Conservation (phyloP, 2,888 invertebrate species). For the Terebella lapidaria region DNA sequence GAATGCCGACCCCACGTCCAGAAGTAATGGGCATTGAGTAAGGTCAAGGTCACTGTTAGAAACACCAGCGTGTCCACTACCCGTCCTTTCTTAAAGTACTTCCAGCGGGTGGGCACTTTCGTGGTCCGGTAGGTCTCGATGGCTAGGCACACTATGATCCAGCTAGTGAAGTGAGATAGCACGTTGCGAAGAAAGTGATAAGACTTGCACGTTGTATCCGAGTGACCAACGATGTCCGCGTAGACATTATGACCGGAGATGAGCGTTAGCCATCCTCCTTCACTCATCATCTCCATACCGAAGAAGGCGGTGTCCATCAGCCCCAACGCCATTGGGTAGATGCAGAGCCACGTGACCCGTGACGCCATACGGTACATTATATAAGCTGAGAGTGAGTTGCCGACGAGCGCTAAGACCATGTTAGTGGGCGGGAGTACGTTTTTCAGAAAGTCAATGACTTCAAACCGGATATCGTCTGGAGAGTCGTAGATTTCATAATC, state of each 20-base stretch:
- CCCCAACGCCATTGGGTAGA: slow-evolving; percentile 34
- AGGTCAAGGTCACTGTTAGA: slow-evolving; percentile 35
- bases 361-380: not conserved
- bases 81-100: not conserved
- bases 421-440: no score
- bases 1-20: slow-evolving; percentile 39
- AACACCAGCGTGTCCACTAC: slow-evolving; percentile 12
- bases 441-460: not conserved
- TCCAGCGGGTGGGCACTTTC: not conserved
- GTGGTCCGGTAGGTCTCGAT: slow-evolving; percentile 33
- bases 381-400: not conserved
- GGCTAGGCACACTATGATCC: slow-evolving; percentile 34
- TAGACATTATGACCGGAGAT: slow-evolving; percentile 17
- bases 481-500: no score
- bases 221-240: slow-evolving; percentile 9
- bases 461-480: not conserved
- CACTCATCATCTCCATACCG: slow-evolving; percentile 37
- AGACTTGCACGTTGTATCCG: slow-evolving; percentile 42
- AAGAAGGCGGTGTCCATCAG: slow-evolving; percentile 35
- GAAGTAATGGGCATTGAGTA: slow-evolving; percentile 43
- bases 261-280: slow-evolving; percentile 33
- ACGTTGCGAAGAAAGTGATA: slow-evolving; percentile 36
- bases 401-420: no score
- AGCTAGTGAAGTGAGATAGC: slow-evolving; percentile 33
- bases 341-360: slow-evolving; percentile 33